Evolutionary conservation across 2,888 invertebrate genomes (phyloP), one percentile per base, ranked within the genome.

Genomic region (Acronicta alni): DNA sequence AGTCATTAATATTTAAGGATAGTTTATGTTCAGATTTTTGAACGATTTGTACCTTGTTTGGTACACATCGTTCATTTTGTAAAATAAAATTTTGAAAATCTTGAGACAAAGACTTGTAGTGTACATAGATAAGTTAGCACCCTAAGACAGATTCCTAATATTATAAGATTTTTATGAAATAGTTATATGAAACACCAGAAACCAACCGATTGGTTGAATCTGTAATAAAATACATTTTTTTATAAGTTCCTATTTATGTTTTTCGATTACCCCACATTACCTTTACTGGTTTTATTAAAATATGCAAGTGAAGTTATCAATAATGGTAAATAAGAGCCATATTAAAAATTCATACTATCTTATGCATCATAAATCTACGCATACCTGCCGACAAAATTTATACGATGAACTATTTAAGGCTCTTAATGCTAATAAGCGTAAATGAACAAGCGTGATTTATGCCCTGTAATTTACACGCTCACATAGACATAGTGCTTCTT

Each of bases 131-230:
- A 87, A 67, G 71, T 63, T 91, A 91, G 92, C 77, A 93, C 92
- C 90, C 73, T 93, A 93, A 91, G 87, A 86, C 71, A 91, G 91
- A 93, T 94, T 94, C 94, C 93, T 93, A 94, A 91, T 91, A 92
- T 84, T 85, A 80, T 90, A 89, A 90, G 85, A 84, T 82, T 83
- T 68, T 84, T 80, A 81, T 81, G 62, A 82, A 73, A 80, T 82
- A 79, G 80, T 81, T 83, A 82, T 76, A 72, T 72, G 80, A 77
- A 81, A 74, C 74, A 84, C 79, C 88, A 83, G 81, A 79, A 69
- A 73, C 79, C 81, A 79, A 76, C 82, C 76, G 44, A 38, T 76
- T 69, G 83, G 86, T 86, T 87, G 84, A 77, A 67, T 79, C 80
- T 85, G 84, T 85, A 84, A 86, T 81, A 83, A 87, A 86, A 87